Evolutionary conservation across 2,888 invertebrate genomes (phyloP).

Genomic region (Lasioglossum oenotherae): DNA sequence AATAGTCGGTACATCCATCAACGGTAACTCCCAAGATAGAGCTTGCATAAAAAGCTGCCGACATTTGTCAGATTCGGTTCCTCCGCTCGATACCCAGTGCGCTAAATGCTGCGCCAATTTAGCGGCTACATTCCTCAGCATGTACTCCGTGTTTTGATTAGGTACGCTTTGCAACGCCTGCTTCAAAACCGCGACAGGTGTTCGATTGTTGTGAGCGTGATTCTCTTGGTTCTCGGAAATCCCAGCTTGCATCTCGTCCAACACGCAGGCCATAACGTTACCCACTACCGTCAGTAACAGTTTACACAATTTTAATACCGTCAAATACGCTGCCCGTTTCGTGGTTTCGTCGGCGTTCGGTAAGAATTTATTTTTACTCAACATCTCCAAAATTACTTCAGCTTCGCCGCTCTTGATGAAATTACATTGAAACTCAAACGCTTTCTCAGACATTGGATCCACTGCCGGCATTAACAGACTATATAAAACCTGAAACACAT

Average conservation of each 20-base stretch:
- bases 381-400: conserved; percentile 90
- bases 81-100: conserved; percentile 87
- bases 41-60: conserved; percentile 86
- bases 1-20: conserved; percentile 88
- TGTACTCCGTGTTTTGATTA: conserved; percentile 93
- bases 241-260: conserved; percentile 85
- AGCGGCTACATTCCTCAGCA: conserved; percentile 92
- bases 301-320: conserved; percentile 95
- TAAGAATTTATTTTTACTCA: conserved; percentile 94
- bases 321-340: conserved; percentile 93
- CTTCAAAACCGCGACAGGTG: conserved; percentile 87
- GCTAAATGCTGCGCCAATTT: conserved; percentile 93
- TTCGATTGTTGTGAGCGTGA: conserved; percentile 80
- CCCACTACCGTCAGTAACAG: conserved; percentile 94
- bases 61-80: conserved; percentile 85
- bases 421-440: conserved; percentile 89
- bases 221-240: conserved; percentile 84
- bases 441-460: conserved; percentile 91
- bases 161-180: conserved; percentile 94
- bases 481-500: conserved; percentile 89
- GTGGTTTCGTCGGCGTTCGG: conserved; percentile 91
- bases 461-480: conserved; percentile 96
- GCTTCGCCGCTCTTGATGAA: conserved; percentile 89
- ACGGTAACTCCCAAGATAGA: conserved; percentile 89
- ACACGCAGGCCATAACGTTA: conserved; percentile 89